Evolutionary conservation across 1,140 invertebrate species (phyloP), one percentile per base, ranked within the genome.

Genomic region (Drosophila bifasciata): DNA sequence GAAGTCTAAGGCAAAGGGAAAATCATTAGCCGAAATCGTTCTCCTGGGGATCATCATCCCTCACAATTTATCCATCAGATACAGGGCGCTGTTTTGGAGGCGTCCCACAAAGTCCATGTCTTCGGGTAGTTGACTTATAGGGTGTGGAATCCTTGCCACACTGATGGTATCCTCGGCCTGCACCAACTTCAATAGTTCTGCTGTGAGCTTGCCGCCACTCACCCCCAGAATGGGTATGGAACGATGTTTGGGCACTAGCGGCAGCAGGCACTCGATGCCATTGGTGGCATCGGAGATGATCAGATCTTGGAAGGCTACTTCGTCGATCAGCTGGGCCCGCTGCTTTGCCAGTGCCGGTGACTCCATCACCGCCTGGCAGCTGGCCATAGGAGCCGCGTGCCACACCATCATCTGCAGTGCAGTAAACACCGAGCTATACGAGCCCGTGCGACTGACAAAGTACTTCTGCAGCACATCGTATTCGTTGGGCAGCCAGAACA

Each of bases 61-160:
- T 86, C 51, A 91, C 90, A 79, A 43, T 1, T 36, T 21, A 15
- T 83, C 77, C 0, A 17, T 19, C 4, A 59, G 1, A 16, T 75
- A 86, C 40, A 92, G 43, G 3, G 77, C 4, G 15, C 79, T 75
- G 43, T 92, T 92, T 5, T 80, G 70, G 0, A 91, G n/a, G 3
- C 90, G 67, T 2, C 75, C 57, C 53, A 52, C 75, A 50, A 89
- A 91, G 52, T 25, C 71, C 90, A 92, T 92, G 0, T 50, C 28
- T 9, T 51, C 8, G 4, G 66, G 55, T 16, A 74, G 32, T 4
- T 53, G 48, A 15, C 64, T 84, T 8, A 68, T 21, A 13, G 69
- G 68, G 39, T 88, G 73, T 1, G 89, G 89, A 19, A 64, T 57
- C 1, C 40, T 58, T 5, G 76, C 76, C 5, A 89, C 48, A 59